These are phyloP conservation scores for Erethizon dorsatum DNA, from an alignment of 2,797 vertebrate species.

Conservation along the genomic window DNA sequence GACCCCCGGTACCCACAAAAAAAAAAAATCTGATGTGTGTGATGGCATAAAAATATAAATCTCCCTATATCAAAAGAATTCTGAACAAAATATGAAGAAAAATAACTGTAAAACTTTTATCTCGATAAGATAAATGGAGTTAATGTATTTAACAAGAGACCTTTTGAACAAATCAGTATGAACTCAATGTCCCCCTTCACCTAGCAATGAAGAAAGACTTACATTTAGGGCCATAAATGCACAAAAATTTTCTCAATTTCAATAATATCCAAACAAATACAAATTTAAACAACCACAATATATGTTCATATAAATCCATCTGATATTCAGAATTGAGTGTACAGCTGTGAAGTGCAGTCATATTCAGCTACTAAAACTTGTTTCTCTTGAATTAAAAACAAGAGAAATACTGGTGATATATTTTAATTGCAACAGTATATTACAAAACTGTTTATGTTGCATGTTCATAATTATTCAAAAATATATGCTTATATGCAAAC, in stretches of 20 bases:
- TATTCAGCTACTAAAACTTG: background rate
- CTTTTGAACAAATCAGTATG: background rate
- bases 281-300: slow-evolving; percentile 37
- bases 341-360: background rate
- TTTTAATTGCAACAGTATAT: slow-evolving; percentile 35
- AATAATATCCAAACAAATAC: background rate
- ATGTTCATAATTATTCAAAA: slow-evolving; percentile 23
- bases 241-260: background rate
- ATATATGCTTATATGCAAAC: background rate
- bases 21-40: background rate
- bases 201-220: background rate
- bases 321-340: background rate
- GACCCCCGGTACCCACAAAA: too few relatives aligned
- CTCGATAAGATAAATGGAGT: background rate
- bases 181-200: background rate
- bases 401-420: slow-evolving; percentile 10
- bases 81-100: background rate
- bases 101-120: background rate
- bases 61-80: slow-evolving; percentile 41
- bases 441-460: background rate
- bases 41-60: background rate
- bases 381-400: slow-evolving; percentile 34
- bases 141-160: slow-evolving; percentile 12
- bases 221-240: background rate
- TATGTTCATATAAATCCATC: background rate